Conservation (phyloP, 1,140 invertebrate genomes). For the Latrodectus geometricus region DNA sequence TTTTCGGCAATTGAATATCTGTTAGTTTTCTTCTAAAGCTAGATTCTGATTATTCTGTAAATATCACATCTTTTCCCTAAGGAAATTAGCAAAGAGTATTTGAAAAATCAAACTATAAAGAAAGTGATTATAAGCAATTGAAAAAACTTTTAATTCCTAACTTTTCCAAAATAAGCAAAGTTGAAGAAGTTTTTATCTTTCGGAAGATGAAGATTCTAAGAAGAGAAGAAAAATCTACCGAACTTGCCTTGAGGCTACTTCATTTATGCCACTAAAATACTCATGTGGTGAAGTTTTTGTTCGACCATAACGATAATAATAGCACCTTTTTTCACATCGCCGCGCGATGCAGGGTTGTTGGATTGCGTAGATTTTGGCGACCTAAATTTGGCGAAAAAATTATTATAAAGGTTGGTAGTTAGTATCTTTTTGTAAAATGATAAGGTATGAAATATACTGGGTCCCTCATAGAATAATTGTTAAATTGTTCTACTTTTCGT, state of each 20-base stretch:
- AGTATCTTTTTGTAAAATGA: neutral
- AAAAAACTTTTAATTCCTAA: neutral
- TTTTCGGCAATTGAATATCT: too few species aligned
- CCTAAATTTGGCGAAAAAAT: slow-evolving; percentile 21
- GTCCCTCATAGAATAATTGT: neutral
- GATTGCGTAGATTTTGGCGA: slow-evolving; percentile 17
- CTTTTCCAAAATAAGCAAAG: neutral
- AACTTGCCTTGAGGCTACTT: slow-evolving; percentile 7
- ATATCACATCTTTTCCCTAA: neutral
- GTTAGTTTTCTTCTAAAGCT: too few species aligned
- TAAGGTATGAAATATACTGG: neutral
- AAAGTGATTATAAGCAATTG: neutral
- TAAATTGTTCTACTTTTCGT: too few species aligned
- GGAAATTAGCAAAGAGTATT: neutral
- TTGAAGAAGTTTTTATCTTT: neutral
- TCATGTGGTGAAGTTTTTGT: slow-evolving; percentile 54
- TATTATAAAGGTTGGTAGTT: neutral
- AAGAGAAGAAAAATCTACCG: neutral
- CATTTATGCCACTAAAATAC: slow-evolving; percentile 22
- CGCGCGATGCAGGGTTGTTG: slow-evolving; percentile 5
- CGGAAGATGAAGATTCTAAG: neutral
- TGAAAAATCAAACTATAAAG: neutral
- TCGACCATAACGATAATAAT: slow-evolving; percentile 56
- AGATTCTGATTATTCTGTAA: neutral
- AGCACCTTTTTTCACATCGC: slow-evolving; percentile 33